These are phyloP conservation scores for Clavelina lepadiformis DNA, from an alignment of 23 tunicate genomes.

Conservation along the genomic window DNA sequence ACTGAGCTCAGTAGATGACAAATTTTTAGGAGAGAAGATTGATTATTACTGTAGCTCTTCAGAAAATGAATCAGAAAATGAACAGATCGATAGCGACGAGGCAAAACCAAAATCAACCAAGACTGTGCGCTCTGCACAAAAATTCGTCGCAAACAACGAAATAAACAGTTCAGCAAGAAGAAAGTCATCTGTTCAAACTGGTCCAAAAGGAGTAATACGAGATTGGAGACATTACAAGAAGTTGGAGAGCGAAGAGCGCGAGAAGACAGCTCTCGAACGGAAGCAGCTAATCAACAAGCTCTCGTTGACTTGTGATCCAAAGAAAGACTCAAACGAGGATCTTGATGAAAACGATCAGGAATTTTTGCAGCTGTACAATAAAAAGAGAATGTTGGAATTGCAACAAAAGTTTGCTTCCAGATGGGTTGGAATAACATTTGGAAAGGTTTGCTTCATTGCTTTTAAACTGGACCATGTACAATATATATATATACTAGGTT, in stretches of 20 bases:
- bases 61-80: constrained; percentile 58
- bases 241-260: constrained; percentile 46
- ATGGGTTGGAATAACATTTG: constrained; percentile 72
- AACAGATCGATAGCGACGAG: too few relatives aligned
- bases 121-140: too few relatives aligned
- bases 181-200: constrained; percentile 46
- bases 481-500: too few relatives aligned
- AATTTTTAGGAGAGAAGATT: constrained; percentile 82
- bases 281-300: constrained; percentile 51
- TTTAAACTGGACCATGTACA: too few relatives aligned
- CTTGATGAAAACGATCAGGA: constrained; percentile 58
- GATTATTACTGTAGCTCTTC: constrained; percentile 85
- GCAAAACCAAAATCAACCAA: too few relatives aligned
- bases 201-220: constrained; percentile 94
- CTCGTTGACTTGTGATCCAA: constrained; percentile 61
- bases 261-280: constrained; percentile 42
- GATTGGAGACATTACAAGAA: constrained; percentile 75
- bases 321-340: constrained; percentile 20
- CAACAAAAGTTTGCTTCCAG: constrained; percentile 68
- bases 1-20: constrained; percentile 64
- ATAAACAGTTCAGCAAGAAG: constrained; percentile 7
- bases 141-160: too few relatives aligned
- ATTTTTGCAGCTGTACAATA: constrained; percentile 61
- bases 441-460: too few relatives aligned
- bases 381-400: constrained; percentile 68